These are phyloP conservation scores for Monomorium pharaonis DNA, from an alignment of 1,140 invertebrate genomes.

Conservation along the genomic window DNA sequence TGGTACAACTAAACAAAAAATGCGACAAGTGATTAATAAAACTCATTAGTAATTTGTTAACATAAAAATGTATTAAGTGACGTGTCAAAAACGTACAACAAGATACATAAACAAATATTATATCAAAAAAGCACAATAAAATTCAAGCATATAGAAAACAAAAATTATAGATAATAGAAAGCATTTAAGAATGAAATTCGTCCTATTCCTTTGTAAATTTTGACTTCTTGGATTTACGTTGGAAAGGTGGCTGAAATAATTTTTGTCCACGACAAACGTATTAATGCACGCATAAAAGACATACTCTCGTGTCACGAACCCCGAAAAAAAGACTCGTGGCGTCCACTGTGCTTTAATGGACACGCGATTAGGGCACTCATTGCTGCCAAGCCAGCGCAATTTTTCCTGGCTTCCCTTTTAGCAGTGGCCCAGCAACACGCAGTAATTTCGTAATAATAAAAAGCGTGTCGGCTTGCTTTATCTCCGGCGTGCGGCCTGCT, in stretches of 20 bases:
- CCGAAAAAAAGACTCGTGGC: slow-evolving; percentile 31
- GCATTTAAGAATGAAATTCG: not conserved
- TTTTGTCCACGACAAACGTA: not conserved
- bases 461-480: slow-evolving; percentile 72
- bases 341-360: slow-evolving; percentile 63
- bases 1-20: not conserved
- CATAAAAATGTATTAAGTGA: not conserved
- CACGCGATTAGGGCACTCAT: slow-evolving; percentile 69
- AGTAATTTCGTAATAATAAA: slow-evolving; percentile 79
- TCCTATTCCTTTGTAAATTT: not conserved
- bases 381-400: slow-evolving; percentile 60
- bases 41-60: not conserved
- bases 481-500: slow-evolving; percentile 72
- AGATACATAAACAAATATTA: not conserved
- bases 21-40: not conserved
- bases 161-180: not conserved
- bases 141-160: not conserved
- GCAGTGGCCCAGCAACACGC: slow-evolving; percentile 58
- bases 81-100: not conserved
- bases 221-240: not conserved
- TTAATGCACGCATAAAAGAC: slow-evolving; percentile 17
- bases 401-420: slow-evolving; percentile 67
- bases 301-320: slow-evolving; percentile 6
- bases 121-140: not conserved
- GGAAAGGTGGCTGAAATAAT: slow-evolving; percentile 19